A percentile compares a stretch with the other conserved stretches of the same genome.
Conservation (phyloP, 2,888 invertebrate genomes). For the Aradus depressus region DNA sequence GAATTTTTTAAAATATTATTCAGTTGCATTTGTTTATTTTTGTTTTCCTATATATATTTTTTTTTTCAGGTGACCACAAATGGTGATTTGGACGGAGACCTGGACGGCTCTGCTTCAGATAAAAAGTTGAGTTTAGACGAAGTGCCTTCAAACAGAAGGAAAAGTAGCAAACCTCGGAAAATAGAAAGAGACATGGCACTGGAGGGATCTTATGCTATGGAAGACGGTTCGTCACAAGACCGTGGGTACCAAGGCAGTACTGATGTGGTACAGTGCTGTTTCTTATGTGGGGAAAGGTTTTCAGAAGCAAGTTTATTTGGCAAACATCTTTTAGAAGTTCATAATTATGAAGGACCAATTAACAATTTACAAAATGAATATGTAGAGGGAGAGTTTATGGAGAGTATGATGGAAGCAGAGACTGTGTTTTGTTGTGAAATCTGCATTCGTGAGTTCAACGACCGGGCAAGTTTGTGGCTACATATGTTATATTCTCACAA, state of each 20-base stretch:
- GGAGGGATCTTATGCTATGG: conserved; percentile 6
- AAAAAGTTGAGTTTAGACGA: conserved; percentile 23
- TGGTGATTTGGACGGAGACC: background rate
- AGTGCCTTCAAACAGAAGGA: conserved; percentile 35
- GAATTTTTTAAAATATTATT: no score
- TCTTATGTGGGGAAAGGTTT: conserved; percentile 44
- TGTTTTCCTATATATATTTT: background rate
- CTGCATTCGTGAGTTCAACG: conserved; percentile 40
- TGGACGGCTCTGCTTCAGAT: conserved; percentile 16
- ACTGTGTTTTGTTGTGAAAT: conserved; percentile 41
- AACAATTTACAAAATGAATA: conserved; percentile 31
- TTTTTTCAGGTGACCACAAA: conserved; percentile 8
- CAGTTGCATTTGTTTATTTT: no score
- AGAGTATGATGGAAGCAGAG: conserved; percentile 38
- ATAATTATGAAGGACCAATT: conserved; percentile 36
- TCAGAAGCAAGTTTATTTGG: conserved; percentile 40
- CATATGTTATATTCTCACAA: conserved; percentile 45
- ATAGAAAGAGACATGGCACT: conserved; percentile 29
- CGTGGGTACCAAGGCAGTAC: background rate
- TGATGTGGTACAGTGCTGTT: conserved; percentile 37
- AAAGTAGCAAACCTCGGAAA: conserved; percentile 36
- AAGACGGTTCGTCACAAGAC: no score
- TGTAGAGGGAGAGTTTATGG: conserved; percentile 28
- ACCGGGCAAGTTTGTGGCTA: conserved; percentile 43
- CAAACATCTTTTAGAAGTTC: conserved; percentile 42